Evolutionary conservation across 2,113 vertebrate species (phyloP), one percentile per base, ranked within the genome.

Genomic region (Callionymus lyra): DNA sequence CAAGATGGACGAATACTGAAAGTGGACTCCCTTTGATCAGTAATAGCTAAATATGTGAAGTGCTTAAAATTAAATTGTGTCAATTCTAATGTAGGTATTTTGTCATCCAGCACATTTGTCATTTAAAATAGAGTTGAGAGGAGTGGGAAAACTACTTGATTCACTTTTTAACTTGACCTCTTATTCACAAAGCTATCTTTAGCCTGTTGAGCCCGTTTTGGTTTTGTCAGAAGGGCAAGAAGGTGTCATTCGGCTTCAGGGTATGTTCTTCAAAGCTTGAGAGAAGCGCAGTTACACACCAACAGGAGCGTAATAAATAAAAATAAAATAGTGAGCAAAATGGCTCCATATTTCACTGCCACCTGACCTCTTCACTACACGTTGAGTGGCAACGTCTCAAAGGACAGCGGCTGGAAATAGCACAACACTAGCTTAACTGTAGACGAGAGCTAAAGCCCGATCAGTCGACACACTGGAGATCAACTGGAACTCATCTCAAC

Each of bases 401-500:
- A 64, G 53, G 57, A 41, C 58, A 39, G 16, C 5, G 9, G 41
- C 66, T 55, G 56, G 64, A 77, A 80, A 77, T 74, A 77, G 44
- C 34, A 60, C 12, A 27, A 62, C 64, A 42, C 59, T 50, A 41
- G 71, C 62, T 71, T 55, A 55, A 41, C 45, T 54, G 47, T 47
- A 60, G 47, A 41, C 34, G 50, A 50, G 39, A 62, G 68, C 57
- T 34, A 69, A 75, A 75, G 71, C 65, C 47, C 15, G 1, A 13
- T 44, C 47, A 56, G 34, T 51, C 40, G 47, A 41, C 54, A 45
- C 52, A 62, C 6, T 27, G 21, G 21, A 27, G 8, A 27, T 8
- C 4, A 8, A 27, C 61, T n/a, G 14, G 33, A 13, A 38, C 31
- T 44, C 33, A 56, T 13, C 12, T 13, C 21, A 14, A 41, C 9